A percentile compares a stretch with the other conserved stretches of the same genome.
phyloP scores from a whole-genome alignment of 2,113 vertebrate genomes.

The Hyaena hyaena region DNA sequence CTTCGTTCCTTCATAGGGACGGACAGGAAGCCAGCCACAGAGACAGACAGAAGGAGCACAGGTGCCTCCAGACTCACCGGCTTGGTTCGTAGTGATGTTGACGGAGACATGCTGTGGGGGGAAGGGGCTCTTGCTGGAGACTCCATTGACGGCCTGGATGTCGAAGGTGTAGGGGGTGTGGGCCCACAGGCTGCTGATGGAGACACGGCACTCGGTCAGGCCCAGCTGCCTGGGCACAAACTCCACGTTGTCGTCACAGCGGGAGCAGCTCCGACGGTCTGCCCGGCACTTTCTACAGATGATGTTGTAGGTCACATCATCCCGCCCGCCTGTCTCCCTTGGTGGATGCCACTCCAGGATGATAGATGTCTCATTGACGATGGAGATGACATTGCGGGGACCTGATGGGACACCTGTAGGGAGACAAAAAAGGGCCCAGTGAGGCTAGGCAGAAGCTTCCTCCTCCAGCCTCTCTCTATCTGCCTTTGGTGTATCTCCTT shows the following conservation, averaged over 20 bases:
- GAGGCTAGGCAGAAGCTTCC: not conserved
- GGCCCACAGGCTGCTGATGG: conserved; percentile 97
- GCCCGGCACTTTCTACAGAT: conserved; percentile 97
- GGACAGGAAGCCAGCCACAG: not conserved
- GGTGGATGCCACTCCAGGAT: conserved; percentile 98
- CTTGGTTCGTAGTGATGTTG: conserved; percentile 99
- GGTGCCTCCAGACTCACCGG: conserved; percentile 88
- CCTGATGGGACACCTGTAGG: conserved; percentile 94
- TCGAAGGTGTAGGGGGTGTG: conserved; percentile 98
- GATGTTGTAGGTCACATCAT: conserved; percentile 97
- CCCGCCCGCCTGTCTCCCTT: conserved; percentile 93
- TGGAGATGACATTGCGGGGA: conserved; percentile 97
- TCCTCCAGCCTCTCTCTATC: not conserved
- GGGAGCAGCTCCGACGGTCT: conserved; percentile 94
- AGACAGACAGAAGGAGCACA: not conserved
- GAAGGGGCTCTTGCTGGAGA: conserved; percentile 97
- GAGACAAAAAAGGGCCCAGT: not conserved
- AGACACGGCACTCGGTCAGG: conserved; percentile 93
- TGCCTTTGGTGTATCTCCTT: not conserved
- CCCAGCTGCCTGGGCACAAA: conserved; percentile 96
- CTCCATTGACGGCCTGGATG: conserved; percentile 97
- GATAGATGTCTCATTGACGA: conserved; percentile 97
- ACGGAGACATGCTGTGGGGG: conserved; percentile 96
- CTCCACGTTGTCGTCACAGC: conserved; percentile 98
- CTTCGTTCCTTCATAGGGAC: not conserved